phyloP scores from a whole-genome alignment of 2,888 invertebrate genomes.

The Xanthorhoe designata region DNA sequence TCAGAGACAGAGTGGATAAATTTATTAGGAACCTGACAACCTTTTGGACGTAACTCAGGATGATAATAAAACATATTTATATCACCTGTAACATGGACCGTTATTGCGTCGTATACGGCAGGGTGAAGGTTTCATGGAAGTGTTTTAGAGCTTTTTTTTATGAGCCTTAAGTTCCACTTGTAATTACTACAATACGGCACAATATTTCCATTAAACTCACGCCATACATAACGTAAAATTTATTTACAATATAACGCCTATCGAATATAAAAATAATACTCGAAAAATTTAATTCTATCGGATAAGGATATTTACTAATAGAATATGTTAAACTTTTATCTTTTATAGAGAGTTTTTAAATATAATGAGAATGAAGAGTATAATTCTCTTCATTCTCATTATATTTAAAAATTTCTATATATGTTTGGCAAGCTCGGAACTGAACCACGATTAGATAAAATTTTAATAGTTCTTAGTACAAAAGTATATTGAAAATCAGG shows the following conservation, averaged over 20 bases:
- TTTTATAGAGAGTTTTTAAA: no score
- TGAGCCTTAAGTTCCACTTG: slow-evolving; percentile 3
- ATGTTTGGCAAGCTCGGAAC: no score
- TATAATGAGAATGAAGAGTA: no score
- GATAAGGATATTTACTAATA: no score
- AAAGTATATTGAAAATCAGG: neutral
- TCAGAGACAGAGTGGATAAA: slow-evolving; percentile 26
- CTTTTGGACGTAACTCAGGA: slow-evolving; percentile 29
- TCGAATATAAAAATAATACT: no score
- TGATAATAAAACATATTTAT: slow-evolving; percentile 34
- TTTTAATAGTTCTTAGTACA: neutral
- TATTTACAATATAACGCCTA: neutral
- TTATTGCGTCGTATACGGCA: slow-evolving; percentile 28
- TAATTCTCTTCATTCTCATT: no score
- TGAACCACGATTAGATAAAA: no score
- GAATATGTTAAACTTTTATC: no score
- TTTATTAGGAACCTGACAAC: slow-evolving; percentile 31
- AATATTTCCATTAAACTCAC: neutral
- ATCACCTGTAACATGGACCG: slow-evolving; percentile 27
- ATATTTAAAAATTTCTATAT: no score
- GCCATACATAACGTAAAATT: neutral
- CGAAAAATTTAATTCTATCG: no score
- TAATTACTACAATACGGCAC: slow-evolving; percentile 11
- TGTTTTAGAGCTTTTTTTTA: slow-evolving; percentile 22
- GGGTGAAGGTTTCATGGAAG: slow-evolving; percentile 17